Base-by-base conservation (phyloP, 2,888 invertebrate genomes). In the Sussaba pulchella region DNA sequence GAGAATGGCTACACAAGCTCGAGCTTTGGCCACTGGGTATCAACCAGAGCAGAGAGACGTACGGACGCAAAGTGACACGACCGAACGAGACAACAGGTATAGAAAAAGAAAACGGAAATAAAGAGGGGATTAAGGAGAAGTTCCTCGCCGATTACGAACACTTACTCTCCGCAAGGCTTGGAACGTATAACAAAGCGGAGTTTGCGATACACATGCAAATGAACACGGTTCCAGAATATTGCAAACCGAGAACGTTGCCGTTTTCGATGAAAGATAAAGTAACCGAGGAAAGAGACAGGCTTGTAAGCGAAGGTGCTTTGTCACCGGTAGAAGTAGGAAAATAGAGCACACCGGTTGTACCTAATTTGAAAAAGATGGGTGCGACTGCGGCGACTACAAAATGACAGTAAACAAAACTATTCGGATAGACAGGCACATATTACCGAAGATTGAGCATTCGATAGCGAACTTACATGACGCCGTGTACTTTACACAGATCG, bases 311-410 rank as follows among this genome's bases (percentile, higher is more conserved):
- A 31, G 47, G 77, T 85, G 14, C 66, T 89, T n/a, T n/a, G 78
- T n/a, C n/a, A n/a, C n/a, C n/a, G n/a, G n/a, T n/a, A n/a, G n/a
- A n/a, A n/a, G n/a, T n/a, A n/a, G n/a, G 82, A 31, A 83, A 85
- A 6, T 88, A 88, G 87, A 88, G 83, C 6, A 87, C 88, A 43
- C 87, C 88, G 2, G 75, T 89, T 12, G 87, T 89, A 6, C 85
- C 86, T 1, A 84, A 89, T 1, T 70, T 84, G 2, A 88, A 78
- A 57, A 80, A n/a, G 80, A 86, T 71, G 87, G 85, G 0, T 57
- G 54, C 19, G 78, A 89, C 9, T 36, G 88, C 87, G 64, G 88
- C 85, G 10, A 87, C 89, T 82, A 84, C 70, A 59, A 83, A 81
- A 43, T 86, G 0, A 86, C 85, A 2, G 17, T 86, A 50, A 87